A percentile compares a stretch with the other conserved stretches of the same genome.
phyloP scores from a whole-genome alignment of 2,113 vertebrate genomes.

The Rhizomys pruinosus region DNA sequence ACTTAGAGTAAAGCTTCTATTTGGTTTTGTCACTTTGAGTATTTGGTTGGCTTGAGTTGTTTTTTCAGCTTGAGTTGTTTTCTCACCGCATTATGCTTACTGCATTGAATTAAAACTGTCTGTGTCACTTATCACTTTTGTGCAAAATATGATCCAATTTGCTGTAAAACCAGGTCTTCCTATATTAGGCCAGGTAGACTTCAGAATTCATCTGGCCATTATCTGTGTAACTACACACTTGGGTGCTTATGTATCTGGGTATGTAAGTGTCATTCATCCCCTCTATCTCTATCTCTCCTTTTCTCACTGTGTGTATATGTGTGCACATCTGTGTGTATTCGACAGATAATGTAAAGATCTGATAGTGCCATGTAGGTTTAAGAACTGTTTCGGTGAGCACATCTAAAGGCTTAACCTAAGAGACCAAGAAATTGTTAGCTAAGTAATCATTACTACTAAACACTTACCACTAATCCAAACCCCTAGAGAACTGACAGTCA shows the following conservation, averaged over 20 bases:
- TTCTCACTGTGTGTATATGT: no score
- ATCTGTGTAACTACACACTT: background rate
- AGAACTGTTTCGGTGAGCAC: background rate
- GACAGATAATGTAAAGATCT: background rate
- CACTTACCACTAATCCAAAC: background rate
- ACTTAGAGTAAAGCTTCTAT: background rate
- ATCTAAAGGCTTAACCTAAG: background rate
- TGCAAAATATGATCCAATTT: background rate
- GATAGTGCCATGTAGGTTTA: background rate
- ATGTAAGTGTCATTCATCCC: background rate
- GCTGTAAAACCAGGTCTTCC: background rate
- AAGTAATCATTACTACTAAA: slow-evolving; percentile 1
- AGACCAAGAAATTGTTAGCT: background rate
- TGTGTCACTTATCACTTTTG: background rate
- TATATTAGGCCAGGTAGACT: background rate
- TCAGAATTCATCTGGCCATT: background rate
- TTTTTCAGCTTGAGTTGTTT: background rate
- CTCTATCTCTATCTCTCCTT: background rate
- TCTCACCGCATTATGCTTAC: background rate
- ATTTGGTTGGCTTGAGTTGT: background rate
- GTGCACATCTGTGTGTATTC: no score
- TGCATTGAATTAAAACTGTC: background rate
- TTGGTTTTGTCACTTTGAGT: background rate
- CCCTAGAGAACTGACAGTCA: background rate
- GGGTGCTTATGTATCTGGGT: background rate